phyloP scores from a whole-genome alignment of 2,797 vertebrate genomes.

The Megalops cyprinoides region DNA sequence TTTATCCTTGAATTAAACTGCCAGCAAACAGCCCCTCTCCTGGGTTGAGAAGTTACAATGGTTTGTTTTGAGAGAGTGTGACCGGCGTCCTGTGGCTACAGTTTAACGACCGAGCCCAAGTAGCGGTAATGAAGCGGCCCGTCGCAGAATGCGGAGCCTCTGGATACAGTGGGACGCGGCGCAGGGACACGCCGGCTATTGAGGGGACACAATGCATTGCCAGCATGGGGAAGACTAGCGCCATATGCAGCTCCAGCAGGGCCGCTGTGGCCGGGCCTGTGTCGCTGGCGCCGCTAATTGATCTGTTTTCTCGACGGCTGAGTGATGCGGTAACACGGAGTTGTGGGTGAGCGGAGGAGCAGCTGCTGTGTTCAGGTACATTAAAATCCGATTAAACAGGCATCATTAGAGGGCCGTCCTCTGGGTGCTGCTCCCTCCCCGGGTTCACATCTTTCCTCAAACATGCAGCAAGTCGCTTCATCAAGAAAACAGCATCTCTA shows the following conservation, averaged over 20 bases:
- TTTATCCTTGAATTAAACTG: slow-evolving; percentile 30
- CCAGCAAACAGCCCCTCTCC: slow-evolving; percentile 4
- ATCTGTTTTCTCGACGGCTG: slow-evolving; percentile 29
- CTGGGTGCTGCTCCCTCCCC: slow-evolving; percentile 18
- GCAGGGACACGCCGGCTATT: not conserved
- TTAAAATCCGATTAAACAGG: slow-evolving; percentile 47
- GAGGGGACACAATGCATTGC: not conserved
- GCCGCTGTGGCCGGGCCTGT: slow-evolving; percentile 3
- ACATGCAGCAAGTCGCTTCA: slow-evolving; percentile 12
- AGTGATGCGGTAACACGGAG: slow-evolving; percentile 16
- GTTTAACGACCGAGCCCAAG: slow-evolving; percentile 17
- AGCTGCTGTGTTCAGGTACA: slow-evolving; percentile 47
- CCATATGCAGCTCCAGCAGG: slow-evolving; percentile 29
- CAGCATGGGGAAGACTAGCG: not conserved
- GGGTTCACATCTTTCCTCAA: slow-evolving; percentile 28
- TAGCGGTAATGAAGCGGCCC: slow-evolving; percentile 22
- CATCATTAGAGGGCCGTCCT: slow-evolving; percentile 41
- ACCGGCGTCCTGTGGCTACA: slow-evolving; percentile 3
- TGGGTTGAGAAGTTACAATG: too few relatives aligned
- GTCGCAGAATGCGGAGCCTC: slow-evolving; percentile 26
- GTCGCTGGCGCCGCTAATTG: slow-evolving; percentile 33
- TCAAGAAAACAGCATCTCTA: slow-evolving; percentile 13
- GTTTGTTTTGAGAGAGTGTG: not conserved
- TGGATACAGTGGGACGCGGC: too few relatives aligned
- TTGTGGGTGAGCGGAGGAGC: slow-evolving; percentile 32